Percentiles rank a stretch among this genome's conserved stretches.
phyloP scores from a whole-genome alignment of 2,113 vertebrate species.

The Camelus dromedarius region DNA sequence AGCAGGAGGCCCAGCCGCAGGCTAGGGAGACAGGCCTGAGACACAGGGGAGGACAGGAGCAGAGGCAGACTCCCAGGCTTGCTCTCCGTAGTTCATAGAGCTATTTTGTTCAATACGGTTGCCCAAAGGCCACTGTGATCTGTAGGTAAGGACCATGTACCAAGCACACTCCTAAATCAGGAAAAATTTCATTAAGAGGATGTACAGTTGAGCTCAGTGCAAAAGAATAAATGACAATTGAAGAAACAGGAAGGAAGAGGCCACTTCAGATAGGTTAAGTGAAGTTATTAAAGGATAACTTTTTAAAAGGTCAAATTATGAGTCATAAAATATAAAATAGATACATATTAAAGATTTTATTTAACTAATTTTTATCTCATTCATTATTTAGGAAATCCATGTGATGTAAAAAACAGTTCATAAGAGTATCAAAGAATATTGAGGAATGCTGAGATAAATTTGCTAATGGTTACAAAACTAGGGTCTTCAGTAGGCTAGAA shows the following conservation, averaged over 20 bases:
- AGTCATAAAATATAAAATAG: slow-evolving; percentile 17
- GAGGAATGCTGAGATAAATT: not conserved
- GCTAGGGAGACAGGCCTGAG: not conserved
- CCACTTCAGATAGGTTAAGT: not conserved
- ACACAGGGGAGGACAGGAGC: not conserved
- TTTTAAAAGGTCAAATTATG: slow-evolving; percentile 23
- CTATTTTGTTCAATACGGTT: not conserved
- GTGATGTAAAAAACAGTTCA: not conserved
- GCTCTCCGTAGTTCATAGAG: not conserved
- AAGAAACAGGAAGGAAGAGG: not conserved
- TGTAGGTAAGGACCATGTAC: not conserved
- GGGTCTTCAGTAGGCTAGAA: not conserved
- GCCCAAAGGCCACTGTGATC: not conserved
- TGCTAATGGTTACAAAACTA: not conserved
- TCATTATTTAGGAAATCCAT: not conserved
- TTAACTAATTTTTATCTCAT: not conserved
- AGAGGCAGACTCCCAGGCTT: not conserved
- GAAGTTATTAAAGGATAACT: not conserved
- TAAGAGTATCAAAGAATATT: not conserved
- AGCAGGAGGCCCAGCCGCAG: not conserved
- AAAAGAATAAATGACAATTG: not conserved
- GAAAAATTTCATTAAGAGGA: not conserved
- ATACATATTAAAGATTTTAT: not conserved
- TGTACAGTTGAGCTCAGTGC: not conserved
- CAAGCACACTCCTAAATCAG: not conserved